Base-by-base conservation (phyloP, 1,140 invertebrate species). In the Brachionus plicatilis region DNA sequence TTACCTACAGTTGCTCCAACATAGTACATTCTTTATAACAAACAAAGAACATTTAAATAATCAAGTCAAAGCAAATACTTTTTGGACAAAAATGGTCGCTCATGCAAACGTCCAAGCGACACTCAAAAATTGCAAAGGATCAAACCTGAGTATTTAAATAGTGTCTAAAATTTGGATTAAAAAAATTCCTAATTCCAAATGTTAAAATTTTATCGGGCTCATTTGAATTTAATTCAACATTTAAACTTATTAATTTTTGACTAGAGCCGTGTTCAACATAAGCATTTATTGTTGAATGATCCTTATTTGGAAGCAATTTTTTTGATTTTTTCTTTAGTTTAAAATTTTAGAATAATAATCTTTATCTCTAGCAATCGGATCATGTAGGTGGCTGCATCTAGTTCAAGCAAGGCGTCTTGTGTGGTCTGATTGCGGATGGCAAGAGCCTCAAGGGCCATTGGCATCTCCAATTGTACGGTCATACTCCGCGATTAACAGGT, bases 361-460 rank as follows among this genome's bases (percentile, higher is more conserved):
- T 37, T 47, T 86, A 90, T 89, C 88, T 90, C 90, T 0, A 90
- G 78, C 1, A 90, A 84, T 70, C 87, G 86, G 24, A 89, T 86
- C n/a, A 90, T 85, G 20, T 87, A 87, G 83, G 87, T 88, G 9
- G 87, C 87, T 20, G 88, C 87, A 80, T 89, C 88, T 11, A 88
- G 85, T 12, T 88, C 86, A 12, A 90, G 86, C 72, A 89, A 89
- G 5, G 86, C 86, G 37, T 86, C 86, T 86, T 90, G 89, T 85
- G 86, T 87, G 17, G 83, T 79, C 7, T 86, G 82, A 85, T 90
- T 90, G 53, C 88, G 86, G 14, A 87, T 85, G 41, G 88, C 87
- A 56, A 90, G 85, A 56, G 89, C 87, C 85, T 90, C 88, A 6
- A 90, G 84, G 43, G 89, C 89, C 82, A 87, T 87, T 9, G 89